Evolutionary conservation across 2,888 invertebrate genomes (phyloP), one percentile per base, ranked within the genome.

Genomic region (Priocnemis perturbator): DNA sequence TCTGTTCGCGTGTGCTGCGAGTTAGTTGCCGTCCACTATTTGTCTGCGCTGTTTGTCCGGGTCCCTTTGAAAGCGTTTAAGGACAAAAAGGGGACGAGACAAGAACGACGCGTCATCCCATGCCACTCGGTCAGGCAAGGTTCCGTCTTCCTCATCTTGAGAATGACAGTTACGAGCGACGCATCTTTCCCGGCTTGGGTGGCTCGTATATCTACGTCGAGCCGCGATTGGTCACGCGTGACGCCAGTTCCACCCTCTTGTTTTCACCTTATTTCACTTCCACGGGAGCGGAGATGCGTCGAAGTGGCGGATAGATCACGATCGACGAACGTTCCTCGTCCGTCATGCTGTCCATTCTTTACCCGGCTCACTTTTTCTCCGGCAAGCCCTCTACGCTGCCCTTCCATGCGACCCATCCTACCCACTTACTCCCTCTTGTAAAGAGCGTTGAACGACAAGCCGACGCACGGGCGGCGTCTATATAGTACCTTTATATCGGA

Each of bases 401-500:
- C 59, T 26, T 26, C 26, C 5, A 26, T 26, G 26, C 26, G 3
- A 5, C 57, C 61, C 63, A 60, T 23, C 23, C 57, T 52, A 37
- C 11, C 37, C 37, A 37, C 37, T 37, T 37, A 37, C 37, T 37
- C 37, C 7, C 56, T 64, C 59, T 61, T 64, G 53, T 17, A 56
- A 59, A 53, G 60, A 61, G 20, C 47, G 30, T 52, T 3, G 37
- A 47, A 57, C 65, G 69, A 65, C 72, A 64, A 37, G 37, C 37
- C 37, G 11, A 37, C 37, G 7, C 37, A 37, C 37, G 37, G 62
- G 70, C 70, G 52, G 63, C 64, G 69, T 73, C 73, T 73, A 76
- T 81, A 77, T 78, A 76, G 83, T 82, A 79, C 79, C 83, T 85
- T 85, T 83, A 82, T 83, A 85, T 85, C 75, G 82, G 74, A 83